Conservation (phyloP, 2,888 invertebrate genomes). For the Aelia acuminata region DNA sequence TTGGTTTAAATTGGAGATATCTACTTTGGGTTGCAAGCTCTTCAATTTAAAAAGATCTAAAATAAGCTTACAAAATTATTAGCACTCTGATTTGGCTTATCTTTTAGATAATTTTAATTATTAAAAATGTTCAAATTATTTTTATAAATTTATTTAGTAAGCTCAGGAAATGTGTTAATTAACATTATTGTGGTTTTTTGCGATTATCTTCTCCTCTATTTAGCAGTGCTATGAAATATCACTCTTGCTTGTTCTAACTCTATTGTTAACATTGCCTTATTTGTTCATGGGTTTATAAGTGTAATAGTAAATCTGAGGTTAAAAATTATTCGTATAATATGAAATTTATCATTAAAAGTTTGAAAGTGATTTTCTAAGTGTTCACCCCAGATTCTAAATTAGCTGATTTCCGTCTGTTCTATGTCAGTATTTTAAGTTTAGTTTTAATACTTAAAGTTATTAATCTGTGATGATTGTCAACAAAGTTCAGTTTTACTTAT, state of each 20-base stretch:
- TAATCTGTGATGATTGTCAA: background rate
- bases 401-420: background rate
- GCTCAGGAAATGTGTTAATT: background rate
- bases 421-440: conserved; percentile 1
- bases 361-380: background rate
- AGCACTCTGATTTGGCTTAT: background rate
- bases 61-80: background rate
- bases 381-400: background rate
- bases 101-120: background rate
- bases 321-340: background rate
- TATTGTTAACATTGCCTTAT: background rate
- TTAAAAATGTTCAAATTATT: background rate
- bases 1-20: no score
- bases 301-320: background rate
- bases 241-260: background rate
- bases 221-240: background rate
- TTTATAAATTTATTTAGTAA: background rate
- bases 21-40: no score
- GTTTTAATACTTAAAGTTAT: background rate
- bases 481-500: conserved; percentile 12
- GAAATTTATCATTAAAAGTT: background rate
- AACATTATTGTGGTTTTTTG: background rate
- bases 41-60: background rate
- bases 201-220: background rate
- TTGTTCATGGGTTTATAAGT: background rate